A percentile compares a stretch with the other conserved stretches of the same genome.
These are phyloP conservation scores for Arrhamphus sclerolepis DNA, from an alignment of 2,797 vertebrate genomes.

Conservation along the genomic window DNA sequence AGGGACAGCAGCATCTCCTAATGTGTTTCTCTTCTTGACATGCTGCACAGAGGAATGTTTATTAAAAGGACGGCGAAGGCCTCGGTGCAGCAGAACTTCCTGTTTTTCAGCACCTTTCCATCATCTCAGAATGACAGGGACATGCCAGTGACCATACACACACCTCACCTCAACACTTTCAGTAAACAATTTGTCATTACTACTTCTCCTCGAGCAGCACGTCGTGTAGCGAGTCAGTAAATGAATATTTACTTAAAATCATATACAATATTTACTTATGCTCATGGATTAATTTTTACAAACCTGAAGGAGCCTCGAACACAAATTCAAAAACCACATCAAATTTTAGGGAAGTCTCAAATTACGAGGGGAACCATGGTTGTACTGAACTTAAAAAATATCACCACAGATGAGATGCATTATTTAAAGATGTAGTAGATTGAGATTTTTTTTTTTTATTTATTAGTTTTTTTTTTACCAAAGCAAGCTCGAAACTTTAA, in stretches of 20 bases:
- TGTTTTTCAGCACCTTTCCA: slow-evolving; percentile 51
- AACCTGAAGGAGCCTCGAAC: slow-evolving; percentile 24
- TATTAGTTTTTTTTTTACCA: too few relatives aligned
- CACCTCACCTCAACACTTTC: slow-evolving; percentile 16
- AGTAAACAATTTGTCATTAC: neutral
- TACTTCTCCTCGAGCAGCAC: too few relatives aligned
- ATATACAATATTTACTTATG: neutral
- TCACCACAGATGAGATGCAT: slow-evolving; percentile 8
- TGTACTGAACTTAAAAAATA: slow-evolving; percentile 50
- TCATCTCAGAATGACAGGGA: slow-evolving; percentile 30
- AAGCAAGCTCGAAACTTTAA: slow-evolving; percentile 13
- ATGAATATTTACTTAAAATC: neutral
- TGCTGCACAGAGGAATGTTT: slow-evolving; percentile 54
- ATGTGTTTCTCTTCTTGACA: slow-evolving; percentile 61
- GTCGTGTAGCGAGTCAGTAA: neutral
- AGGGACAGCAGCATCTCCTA: slow-evolving; percentile 49
- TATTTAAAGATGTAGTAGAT: slow-evolving; percentile 58
- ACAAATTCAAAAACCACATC: slow-evolving; percentile 4
- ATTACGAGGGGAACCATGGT: slow-evolving; percentile 61
- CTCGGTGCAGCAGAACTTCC: slow-evolving; percentile 9
- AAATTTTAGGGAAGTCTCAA: slow-evolving; percentile 57
- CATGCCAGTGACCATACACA: slow-evolving; percentile 14
- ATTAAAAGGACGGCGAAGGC: slow-evolving; percentile 27
- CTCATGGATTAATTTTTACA: slow-evolving; percentile 5
- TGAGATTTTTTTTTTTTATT: too few relatives aligned